phyloP scores from a whole-genome alignment of 2,113 vertebrate species.

The Pseudopipra pipra region DNA sequence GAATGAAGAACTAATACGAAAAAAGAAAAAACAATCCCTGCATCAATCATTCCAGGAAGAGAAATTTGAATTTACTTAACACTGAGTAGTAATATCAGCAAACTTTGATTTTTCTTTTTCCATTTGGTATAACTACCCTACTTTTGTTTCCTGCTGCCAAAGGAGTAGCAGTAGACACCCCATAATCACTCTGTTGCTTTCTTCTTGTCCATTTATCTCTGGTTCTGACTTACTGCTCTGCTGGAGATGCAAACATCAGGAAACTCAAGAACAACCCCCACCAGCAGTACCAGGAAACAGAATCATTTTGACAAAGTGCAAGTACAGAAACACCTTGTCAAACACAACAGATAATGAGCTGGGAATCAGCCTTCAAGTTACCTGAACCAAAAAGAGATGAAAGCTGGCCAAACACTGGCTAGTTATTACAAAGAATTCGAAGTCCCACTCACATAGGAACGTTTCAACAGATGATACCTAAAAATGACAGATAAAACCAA shows the following conservation, averaged over 20 bases:
- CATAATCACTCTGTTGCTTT: background rate
- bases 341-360: background rate
- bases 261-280: background rate
- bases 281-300: background rate
- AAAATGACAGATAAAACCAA: background rate
- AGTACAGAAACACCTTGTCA: background rate
- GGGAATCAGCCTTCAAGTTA: background rate
- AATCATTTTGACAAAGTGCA: background rate
- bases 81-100: background rate
- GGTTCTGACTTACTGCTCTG: background rate
- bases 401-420: background rate
- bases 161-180: background rate
- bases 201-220: background rate
- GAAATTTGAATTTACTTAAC: background rate
- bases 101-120: background rate
- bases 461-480: background rate
- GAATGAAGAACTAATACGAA: background rate
- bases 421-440: background rate
- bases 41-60: background rate
- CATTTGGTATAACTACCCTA: background rate
- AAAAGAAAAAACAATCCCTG: background rate
- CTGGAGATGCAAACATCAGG: background rate
- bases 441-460: background rate
- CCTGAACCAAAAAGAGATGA: background rate
- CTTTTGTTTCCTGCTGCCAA: background rate